Conservation (phyloP, 2,113 vertebrate species). For the Anser cygnoides region DNA sequence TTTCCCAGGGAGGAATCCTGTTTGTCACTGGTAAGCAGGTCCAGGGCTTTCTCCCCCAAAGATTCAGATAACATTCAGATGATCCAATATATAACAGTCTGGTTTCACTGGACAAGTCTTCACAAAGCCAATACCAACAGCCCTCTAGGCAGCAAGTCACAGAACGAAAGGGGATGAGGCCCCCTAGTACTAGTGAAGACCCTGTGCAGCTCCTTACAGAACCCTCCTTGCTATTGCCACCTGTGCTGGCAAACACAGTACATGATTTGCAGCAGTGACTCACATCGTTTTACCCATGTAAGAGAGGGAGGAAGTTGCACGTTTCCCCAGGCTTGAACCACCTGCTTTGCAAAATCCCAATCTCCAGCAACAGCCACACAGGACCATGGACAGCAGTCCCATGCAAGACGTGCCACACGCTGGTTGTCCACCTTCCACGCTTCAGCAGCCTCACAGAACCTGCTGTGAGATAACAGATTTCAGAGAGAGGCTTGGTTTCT, state of each 20-base stretch:
- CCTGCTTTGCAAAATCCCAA: neutral
- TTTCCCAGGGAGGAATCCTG: neutral
- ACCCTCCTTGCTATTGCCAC: fast-evolving
- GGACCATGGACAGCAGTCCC: slow-evolving; percentile 66
- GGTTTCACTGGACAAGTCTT: neutral
- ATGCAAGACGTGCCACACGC: no score
- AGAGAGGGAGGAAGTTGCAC: fast-evolving
- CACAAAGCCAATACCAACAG: neutral
- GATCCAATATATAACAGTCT: neutral
- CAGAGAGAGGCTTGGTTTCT: fast-evolving
- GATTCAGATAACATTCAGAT: neutral
- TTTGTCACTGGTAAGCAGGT: fast-evolving
- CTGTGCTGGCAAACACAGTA: fast-evolving
- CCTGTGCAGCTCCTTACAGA: neutral
- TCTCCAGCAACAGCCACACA: neutral
- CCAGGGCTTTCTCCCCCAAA: neutral
- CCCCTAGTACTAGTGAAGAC: fast-evolving
- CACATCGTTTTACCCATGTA: fast-evolving
- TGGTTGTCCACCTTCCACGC: no score
- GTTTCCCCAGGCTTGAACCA: neutral
- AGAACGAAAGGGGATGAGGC: fast-evolving
- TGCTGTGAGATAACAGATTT: fast-evolving
- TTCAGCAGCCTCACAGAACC: no score
- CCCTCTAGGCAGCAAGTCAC: neutral
- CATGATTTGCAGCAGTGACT: fast-evolving